Evolutionary conservation across 2,888 invertebrate genomes (phyloP), one percentile per base, ranked within the genome.

Genomic region (Bombylius discolor): DNA sequence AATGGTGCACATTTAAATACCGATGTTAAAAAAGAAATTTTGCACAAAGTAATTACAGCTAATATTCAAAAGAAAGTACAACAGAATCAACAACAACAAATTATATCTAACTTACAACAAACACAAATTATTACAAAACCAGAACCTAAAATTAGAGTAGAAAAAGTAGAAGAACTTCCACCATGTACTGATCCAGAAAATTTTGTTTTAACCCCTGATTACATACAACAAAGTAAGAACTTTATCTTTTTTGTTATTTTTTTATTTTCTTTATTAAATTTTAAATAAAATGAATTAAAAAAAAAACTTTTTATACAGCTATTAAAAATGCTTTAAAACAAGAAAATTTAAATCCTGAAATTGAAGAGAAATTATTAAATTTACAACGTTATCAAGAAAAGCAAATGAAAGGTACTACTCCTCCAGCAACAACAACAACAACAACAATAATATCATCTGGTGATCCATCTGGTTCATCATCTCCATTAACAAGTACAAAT

Each of bases 261-360:
- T 23, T 50, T 34, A 36, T 1, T n/a, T 52, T 51, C 33, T 46
- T 39, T 23, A 14, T 5, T 39, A 44, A 31, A 51, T 36, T 36
- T 33, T 5, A 23, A 39, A 52, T 23, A 39, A n/a, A 6, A 5
- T 1, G 4, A 36, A 36, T 36, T 8, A 36, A 36, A 36, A 36
- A 36, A 36, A 36, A 8, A 36, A 36, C 1, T 36, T 11, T 42
- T 42, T 42, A 75, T 77, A 55, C 78, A 92, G 93, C 93, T 13
- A 92, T 95, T 64, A 87, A 89, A 72, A 91, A 89, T 71, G 93
- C 92, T n/a, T 75, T 95, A 59, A 89, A 89, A 72, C 89, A 90
- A 73, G 91, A 92, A 67, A 92, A 91, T 71, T 78, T 93, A 33
- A 89, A 90, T 70, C 93, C 93, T 1, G 93, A 93, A 74, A 89